Conservation (phyloP, 2,113 vertebrate species). For the Lepus europaeus region DNA sequence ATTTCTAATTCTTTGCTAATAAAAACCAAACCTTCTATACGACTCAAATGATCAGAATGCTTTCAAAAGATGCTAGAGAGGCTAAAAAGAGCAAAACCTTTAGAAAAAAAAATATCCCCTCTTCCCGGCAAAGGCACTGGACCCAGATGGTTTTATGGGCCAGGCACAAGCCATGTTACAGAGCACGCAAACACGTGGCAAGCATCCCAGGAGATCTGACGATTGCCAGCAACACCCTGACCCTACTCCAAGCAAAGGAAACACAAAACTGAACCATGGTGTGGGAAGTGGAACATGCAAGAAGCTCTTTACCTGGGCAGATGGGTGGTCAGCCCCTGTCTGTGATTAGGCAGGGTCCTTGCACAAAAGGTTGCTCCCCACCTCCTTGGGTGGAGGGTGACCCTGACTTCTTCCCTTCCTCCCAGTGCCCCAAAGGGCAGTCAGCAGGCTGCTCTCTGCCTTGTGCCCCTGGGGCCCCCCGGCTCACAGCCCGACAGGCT, state of each 20-base stretch:
- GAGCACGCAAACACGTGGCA: background rate
- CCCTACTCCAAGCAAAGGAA: background rate
- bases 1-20: background rate
- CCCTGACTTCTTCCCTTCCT: background rate
- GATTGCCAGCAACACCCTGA: background rate
- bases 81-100: background rate
- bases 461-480: background rate
- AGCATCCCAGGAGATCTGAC: background rate
- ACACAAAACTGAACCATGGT: background rate
- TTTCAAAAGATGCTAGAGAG: constrained; percentile 4
- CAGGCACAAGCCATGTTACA: background rate
- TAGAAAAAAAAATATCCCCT: background rate
- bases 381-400: background rate
- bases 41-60: background rate
- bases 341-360: background rate
- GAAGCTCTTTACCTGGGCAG: background rate
- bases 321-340: background rate
- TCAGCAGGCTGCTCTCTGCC: background rate
- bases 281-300: background rate
- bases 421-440: background rate
- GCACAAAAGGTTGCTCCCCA: background rate
- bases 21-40: background rate
- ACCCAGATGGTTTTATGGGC: background rate
- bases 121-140: background rate
- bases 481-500: fast-evolving